These are phyloP conservation scores for Scarus forsteni DNA, from an alignment of 2,797 vertebrate species.

Conservation along the genomic window DNA sequence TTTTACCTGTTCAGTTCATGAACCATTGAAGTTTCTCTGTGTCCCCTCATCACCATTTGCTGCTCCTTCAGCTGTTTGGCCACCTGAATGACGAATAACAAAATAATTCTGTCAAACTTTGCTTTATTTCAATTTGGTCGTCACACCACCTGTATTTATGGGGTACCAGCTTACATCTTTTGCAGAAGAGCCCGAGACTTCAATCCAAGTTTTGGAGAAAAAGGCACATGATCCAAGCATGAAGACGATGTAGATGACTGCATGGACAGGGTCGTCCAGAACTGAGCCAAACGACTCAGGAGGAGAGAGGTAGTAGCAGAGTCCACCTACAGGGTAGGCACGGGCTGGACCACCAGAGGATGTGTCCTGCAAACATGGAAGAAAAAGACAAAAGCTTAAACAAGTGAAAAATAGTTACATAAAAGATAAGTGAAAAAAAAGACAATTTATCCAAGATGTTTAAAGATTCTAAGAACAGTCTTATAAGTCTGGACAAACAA, in stretches of 20 bases:
- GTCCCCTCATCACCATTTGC: constrained; percentile 99
- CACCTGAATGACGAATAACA: constrained; percentile 82
- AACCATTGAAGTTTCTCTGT: constrained; percentile 99
- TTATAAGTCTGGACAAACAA: not conserved
- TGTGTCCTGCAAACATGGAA: constrained; percentile 85
- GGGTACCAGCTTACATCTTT: constrained; percentile 91
- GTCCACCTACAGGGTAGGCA: constrained; percentile 95
- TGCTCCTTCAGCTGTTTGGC: constrained; percentile 99
- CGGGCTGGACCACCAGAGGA: constrained; percentile 94
- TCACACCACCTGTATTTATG: not conserved
- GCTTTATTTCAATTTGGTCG: not conserved
- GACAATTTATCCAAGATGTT: not conserved
- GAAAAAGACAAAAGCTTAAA: constrained; percentile 3
- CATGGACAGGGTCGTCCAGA: constrained; percentile 95
- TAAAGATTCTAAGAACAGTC: no score
- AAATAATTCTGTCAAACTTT: not conserved
- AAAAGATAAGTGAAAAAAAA: not conserved
- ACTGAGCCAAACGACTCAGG: constrained; percentile 96
- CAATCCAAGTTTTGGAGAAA: constrained; percentile 99
- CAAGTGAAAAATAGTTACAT: not conserved
- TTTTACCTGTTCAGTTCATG: constrained; percentile 97
- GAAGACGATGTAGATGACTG: constrained; percentile 94
- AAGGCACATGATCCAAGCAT: constrained; percentile 99
- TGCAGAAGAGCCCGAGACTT: constrained; percentile 98
- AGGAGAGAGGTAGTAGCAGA: constrained; percentile 97